These are phyloP conservation scores for Caranx ignobilis DNA, from an alignment of 2,113 vertebrate species.

Conservation along the genomic window DNA sequence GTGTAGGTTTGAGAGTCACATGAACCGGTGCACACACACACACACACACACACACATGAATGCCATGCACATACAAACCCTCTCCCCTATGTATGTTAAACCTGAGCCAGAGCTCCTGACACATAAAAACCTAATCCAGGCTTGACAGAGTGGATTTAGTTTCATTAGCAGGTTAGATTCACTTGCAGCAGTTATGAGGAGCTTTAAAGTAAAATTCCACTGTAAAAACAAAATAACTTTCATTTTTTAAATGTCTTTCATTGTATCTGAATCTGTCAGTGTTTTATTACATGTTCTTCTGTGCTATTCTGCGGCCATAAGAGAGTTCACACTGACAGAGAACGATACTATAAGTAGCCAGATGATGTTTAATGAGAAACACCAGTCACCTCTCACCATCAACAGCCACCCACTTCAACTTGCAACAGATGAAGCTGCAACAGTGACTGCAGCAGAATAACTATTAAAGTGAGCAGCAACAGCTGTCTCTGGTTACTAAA, in stretches of 20 bases:
- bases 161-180: not conserved
- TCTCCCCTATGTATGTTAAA: not conserved
- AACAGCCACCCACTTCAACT: no score
- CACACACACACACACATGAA: conserved; percentile 4
- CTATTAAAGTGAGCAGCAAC: no score
- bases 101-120: conserved; percentile 41
- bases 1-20: conserved; percentile 57
- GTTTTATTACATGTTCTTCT: no score
- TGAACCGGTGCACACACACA: conserved; percentile 22
- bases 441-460: no score
- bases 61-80: not conserved
- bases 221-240: not conserved
- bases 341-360: no score
- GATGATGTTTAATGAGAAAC: no score
- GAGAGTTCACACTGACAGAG: no score
- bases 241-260: no score
- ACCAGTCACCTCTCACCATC: no score
- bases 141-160: conserved; percentile 19
- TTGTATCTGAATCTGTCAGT: not conserved
- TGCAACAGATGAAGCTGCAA: no score
- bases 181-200: not conserved
- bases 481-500: no score
- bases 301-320: no score
- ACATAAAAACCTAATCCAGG: conserved; percentile 34
- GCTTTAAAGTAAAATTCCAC: not conserved